phyloP scores from a whole-genome alignment of 2,113 vertebrate species.

The Syngnathus typhle region DNA sequence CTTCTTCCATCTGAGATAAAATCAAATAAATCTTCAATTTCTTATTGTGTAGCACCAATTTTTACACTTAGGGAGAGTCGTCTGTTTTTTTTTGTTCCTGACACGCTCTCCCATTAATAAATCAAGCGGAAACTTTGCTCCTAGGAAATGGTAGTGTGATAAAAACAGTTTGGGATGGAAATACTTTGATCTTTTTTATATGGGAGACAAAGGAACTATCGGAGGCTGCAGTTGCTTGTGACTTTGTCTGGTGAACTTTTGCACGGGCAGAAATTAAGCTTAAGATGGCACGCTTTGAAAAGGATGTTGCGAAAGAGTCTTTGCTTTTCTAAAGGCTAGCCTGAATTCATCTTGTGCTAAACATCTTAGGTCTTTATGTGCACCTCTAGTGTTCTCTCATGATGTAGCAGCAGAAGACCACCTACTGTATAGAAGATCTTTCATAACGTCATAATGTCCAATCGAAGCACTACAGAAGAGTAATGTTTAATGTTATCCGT shows the following conservation, averaged over 20 bases:
- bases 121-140: conserved; percentile 40
- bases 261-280: conserved; percentile 50
- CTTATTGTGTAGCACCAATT: conserved; percentile 46
- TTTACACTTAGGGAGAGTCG: conserved; percentile 39
- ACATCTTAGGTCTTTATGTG: conserved; percentile 49
- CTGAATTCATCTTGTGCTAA: conserved; percentile 41
- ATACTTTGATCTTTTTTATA: conserved; percentile 45
- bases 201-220: conserved; percentile 56
- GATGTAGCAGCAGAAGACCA: background rate
- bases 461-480: too few relatives aligned
- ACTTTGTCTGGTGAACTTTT: conserved; percentile 50
- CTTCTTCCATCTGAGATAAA: conserved; percentile 37
- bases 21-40: conserved; percentile 23
- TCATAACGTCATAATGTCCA: background rate
- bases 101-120: conserved; percentile 46
- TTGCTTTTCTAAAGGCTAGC: conserved; percentile 50
- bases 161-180: conserved; percentile 45
- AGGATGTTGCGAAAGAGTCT: conserved; percentile 45
- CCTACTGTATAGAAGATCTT: too few relatives aligned
- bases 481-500: too few relatives aligned
- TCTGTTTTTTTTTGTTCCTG: background rate
- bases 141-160: conserved; percentile 40
- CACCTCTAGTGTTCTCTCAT: background rate
- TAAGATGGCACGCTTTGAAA: conserved; percentile 36
- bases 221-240: conserved; percentile 54